Evolutionary conservation across 2,888 invertebrate genomes (phyloP).

Genomic region (Sphinx pinastri): DNA sequence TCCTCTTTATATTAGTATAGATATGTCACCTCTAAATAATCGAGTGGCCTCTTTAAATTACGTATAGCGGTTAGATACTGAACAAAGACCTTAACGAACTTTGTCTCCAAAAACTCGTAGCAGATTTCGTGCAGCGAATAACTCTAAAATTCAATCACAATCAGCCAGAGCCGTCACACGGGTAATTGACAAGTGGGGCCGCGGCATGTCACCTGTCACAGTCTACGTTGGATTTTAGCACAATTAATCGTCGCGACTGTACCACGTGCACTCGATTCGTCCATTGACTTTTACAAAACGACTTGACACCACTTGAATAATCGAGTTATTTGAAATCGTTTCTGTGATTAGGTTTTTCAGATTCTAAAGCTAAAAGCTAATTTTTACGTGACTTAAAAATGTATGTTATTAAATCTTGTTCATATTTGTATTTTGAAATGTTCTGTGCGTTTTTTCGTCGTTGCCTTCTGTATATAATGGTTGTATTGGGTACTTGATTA

Average conservation of each 20-base stretch:
- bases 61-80: background rate
- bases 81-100: background rate
- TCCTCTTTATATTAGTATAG: too few relatives aligned
- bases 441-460: too few relatives aligned
- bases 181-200: constrained; percentile 45
- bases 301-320: constrained; percentile 16
- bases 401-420: too few relatives aligned
- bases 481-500: too few relatives aligned
- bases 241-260: constrained; percentile 47
- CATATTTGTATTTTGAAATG: too few relatives aligned
- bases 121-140: constrained; percentile 4
- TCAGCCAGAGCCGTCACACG: constrained; percentile 33
- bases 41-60: background rate
- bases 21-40: too few relatives aligned
- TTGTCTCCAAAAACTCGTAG: background rate
- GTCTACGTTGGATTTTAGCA: constrained; percentile 40
- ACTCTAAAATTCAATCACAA: constrained; percentile 30
- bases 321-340: constrained; percentile 9
- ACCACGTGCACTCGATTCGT: constrained; percentile 29
- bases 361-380: background rate
- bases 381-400: too few relatives aligned
- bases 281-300: constrained; percentile 24
- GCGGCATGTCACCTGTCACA: constrained; percentile 47
- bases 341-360: constrained; percentile 2
- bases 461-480: too few relatives aligned